Evolutionary conservation across 2,888 invertebrate species (phyloP), one percentile per base, ranked within the genome.

Genomic region (Taenaris catops): DNA sequence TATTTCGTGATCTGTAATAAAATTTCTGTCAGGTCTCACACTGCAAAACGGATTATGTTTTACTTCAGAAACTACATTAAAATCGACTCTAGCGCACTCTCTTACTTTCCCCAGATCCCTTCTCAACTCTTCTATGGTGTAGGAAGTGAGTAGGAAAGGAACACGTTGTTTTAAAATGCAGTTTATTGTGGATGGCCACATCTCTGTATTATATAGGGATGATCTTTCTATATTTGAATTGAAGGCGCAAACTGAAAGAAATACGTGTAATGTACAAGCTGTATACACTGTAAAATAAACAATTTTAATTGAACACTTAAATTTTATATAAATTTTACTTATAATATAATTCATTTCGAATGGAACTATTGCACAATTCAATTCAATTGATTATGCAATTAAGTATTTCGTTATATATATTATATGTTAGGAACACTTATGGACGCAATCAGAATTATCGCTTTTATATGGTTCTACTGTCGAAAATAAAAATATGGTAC

Each of bases 201-300:
- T 89, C 51, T 93, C 92, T 8, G 88, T 87, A 20, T 88, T 88
- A 59, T 87, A 92, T 0, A 91, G 89, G 0, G 92, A 91, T 0
- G 83, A 74, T n/a, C 93, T 84, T 51, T 93, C 90, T 3, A 94
- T 83, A 25, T 92, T 92, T 1, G 92, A 89, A 60, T 94, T 94
- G 61, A 93, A 93, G 10, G 92, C 90, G 50, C 93, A 93, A 3
- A 93, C 90, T 91, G 61, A 3, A 74, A 74, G 12, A 8, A 48
- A 32, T 40, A 19, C n/a, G n/a, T n/a, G n/a, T n/a, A n/a, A n/a
- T n/a, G n/a, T n/a, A n/a, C n/a, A n/a, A n/a, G n/a, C n/a, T n/a
- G n/a, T n/a, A n/a, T n/a, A n/a, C n/a, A n/a, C n/a, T n/a, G n/a
- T n/a, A n/a, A n/a, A n/a, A n/a, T n/a, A n/a, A n/a, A n/a, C n/a